phyloP scores from a whole-genome alignment of 2,888 invertebrate genomes.

The Penaeus monodon region DNA sequence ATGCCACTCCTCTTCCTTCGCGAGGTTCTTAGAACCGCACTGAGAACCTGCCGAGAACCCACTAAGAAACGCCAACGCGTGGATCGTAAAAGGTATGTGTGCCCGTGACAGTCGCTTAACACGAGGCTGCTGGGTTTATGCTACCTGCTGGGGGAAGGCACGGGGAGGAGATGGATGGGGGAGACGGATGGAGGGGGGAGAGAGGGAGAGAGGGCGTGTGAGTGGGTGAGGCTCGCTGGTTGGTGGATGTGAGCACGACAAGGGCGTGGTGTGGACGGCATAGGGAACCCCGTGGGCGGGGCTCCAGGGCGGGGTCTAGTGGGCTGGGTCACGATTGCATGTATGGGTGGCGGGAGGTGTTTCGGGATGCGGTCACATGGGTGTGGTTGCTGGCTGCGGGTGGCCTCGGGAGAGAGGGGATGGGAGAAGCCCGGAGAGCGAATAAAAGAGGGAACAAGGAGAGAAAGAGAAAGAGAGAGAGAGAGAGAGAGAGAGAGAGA shows the following conservation, averaged over 20 bases:
- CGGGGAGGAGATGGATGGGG: not conserved
- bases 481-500: conserved; percentile 3
- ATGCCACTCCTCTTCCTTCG: too few species aligned
- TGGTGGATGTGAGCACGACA: not conserved
- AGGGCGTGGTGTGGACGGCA: not conserved
- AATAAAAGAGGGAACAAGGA: not conserved
- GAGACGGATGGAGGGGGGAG: not conserved
- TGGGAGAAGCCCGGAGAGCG: not conserved
- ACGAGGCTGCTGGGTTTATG: too few species aligned
- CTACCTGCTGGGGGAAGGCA: too few species aligned
- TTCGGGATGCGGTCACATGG: not conserved
- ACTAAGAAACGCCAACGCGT: too few species aligned
- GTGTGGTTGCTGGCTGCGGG: not conserved
- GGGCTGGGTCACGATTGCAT: too few species aligned
- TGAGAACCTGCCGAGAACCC: too few species aligned
- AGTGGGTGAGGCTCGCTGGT: not conserved
- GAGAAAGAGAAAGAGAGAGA: not conserved
- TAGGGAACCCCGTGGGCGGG: not conserved
- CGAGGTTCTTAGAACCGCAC: too few species aligned
- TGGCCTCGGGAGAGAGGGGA: not conserved
- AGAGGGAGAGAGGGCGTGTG: not conserved
- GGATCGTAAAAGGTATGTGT: too few species aligned
- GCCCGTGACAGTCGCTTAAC: too few species aligned
- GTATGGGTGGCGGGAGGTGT: not conserved
- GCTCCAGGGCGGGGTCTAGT: too few species aligned